Evolutionary conservation across 2,888 invertebrate genomes (phyloP), one percentile per base, ranked within the genome.

Genomic region (Cataglyphis rosenhaueri): DNA sequence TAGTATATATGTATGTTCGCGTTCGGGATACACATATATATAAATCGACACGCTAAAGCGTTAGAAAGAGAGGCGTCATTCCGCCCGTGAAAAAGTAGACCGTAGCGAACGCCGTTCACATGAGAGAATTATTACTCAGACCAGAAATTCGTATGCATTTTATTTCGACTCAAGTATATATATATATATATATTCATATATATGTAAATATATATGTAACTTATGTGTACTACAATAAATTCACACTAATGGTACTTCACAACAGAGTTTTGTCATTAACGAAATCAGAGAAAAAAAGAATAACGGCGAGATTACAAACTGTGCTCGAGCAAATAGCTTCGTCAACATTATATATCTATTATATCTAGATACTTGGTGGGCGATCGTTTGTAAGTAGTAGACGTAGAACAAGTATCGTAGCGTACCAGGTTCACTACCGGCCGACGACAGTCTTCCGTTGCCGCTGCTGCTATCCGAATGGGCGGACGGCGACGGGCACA

Each of bases 401-500:
- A 84, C 89, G 87, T 78, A 79, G 78, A 79, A 79, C 78, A 79
- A 79, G 78, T 76, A 86, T 89, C 90, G 87, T 87, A 93, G 92
- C 93, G 94, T 94, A 92, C 95, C 95, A 78, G 96, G 96, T 95
- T 97, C 97, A 25, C 97, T 97, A 29, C 97, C 97, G 44, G 97
- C 97, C 32, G 97, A 97, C 10, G 97, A 97, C 6, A 97, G 95
- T 81, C 97, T 96, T 75, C 97, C 97, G 92, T 97, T 97, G 86
- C 96, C 96, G 44, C 98, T 98, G 35, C 98, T 98, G 92, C 97
- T 97, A 94, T 98, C 98, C 65, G 98, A 98, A 94, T 98, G 98
- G 29, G 97, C 97, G 57, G 97, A 97, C 1, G 98, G 98, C 66
- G 98, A 97, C 21, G 97, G 97, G 90, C 98, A 97, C 95, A 96